Evolutionary conservation across 2,797 vertebrate species (phyloP).

Genomic region (Lemur catta): DNA sequence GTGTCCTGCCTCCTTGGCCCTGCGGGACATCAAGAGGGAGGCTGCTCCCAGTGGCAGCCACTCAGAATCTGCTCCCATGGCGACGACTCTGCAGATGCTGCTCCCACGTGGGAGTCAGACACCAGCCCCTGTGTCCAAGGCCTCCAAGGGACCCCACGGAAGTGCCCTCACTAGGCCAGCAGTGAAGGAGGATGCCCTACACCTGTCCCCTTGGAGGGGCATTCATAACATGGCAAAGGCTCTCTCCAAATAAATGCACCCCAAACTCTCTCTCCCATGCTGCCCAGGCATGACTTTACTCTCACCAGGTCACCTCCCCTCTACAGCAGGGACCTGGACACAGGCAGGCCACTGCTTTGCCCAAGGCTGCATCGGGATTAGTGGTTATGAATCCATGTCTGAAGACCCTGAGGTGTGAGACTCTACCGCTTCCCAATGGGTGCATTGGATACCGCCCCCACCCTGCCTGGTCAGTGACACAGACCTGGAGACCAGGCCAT

Average conservation of each 20-base stretch:
- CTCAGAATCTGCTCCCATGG: background rate
- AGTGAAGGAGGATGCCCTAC: background rate
- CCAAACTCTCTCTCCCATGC: background rate
- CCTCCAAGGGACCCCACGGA: background rate
- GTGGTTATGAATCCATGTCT: background rate
- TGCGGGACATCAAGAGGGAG: background rate
- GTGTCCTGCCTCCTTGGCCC: background rate
- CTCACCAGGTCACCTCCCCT: accelerated
- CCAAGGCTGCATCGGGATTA: background rate
- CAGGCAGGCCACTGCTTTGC: background rate
- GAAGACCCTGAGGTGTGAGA: background rate
- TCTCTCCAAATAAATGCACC: background rate
- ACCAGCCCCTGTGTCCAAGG: background rate
- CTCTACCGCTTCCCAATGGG: background rate
- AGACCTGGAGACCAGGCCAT: background rate
- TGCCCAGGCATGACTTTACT: background rate
- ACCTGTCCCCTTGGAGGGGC: background rate
- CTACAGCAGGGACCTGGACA: background rate
- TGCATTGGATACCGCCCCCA: accelerated
- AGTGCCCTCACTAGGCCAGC: background rate
- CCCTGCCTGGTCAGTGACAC: background rate
- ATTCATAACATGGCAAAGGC: background rate
- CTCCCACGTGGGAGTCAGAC: background rate
- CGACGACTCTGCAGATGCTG: background rate
- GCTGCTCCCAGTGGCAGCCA: background rate